Evolutionary conservation across 2,888 invertebrate species (phyloP).

Genomic region (Dolichopus griseipennis): DNA sequence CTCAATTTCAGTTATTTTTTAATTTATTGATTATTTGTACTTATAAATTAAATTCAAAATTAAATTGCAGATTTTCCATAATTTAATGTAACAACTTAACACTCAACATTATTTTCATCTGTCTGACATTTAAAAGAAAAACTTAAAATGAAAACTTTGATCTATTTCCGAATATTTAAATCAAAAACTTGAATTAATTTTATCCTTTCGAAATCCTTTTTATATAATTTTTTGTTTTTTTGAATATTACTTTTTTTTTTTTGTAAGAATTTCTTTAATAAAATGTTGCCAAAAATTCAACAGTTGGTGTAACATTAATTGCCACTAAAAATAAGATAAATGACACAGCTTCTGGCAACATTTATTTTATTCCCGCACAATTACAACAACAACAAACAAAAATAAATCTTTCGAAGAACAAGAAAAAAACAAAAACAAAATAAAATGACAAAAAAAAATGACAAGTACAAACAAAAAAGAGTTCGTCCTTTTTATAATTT

Average conservation of each 20-base stretch:
- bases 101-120: no score
- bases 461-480: not conserved
- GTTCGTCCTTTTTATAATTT: not conserved
- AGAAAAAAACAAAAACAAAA: not conserved
- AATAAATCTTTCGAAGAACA: not conserved
- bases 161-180: not conserved
- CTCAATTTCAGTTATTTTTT: no score
- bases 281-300: slow-evolving; percentile 9
- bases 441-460: not conserved
- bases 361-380: not conserved
- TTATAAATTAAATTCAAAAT: no score
- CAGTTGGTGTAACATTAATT: slow-evolving; percentile 9
- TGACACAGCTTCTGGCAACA: slow-evolving; percentile 8
- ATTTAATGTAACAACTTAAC: no score
- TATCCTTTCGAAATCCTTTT: not conserved
- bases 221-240: not conserved
- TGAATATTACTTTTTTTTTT: not conserved
- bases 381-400: not conserved
- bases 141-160: no score
- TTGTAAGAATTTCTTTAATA: not conserved
- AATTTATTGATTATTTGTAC: no score
- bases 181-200: not conserved
- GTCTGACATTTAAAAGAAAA: no score
- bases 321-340: slow-evolving; percentile 10
- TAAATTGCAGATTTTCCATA: no score